These are phyloP conservation scores for Cyanistes caeruleus DNA, from an alignment of 2,113 vertebrate genomes.

Conservation along the genomic window DNA sequence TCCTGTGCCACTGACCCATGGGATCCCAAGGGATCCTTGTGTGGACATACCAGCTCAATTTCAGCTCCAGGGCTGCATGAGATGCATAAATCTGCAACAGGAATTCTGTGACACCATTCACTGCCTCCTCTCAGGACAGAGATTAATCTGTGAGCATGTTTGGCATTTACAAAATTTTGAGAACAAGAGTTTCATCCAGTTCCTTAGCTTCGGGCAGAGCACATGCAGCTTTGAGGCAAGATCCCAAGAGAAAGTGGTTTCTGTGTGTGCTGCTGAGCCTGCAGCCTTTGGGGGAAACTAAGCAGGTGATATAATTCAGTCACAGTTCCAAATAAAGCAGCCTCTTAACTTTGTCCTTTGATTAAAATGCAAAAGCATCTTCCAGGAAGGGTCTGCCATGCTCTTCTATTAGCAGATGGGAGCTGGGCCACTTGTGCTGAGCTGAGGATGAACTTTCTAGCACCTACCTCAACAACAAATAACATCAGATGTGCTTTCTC, in stretches of 20 bases:
- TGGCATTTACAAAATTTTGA: neutral
- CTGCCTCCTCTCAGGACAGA: neutral
- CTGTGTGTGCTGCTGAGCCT: neutral
- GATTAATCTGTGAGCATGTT: neutral
- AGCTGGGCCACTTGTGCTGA: neutral
- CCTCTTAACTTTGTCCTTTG: neutral
- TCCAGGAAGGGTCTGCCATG: neutral
- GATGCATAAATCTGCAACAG: neutral
- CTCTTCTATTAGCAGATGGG: neutral
- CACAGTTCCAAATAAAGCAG: neutral
- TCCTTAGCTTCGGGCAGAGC: neutral
- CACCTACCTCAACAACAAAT: neutral
- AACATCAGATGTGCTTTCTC: neutral
- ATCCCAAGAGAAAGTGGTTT: neutral
- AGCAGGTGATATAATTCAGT: neutral
- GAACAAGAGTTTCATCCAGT: fast-evolving
- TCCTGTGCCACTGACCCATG: neutral
- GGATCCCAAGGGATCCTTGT: neutral
- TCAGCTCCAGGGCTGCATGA: neutral
- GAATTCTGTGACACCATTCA: neutral
- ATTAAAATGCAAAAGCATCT: neutral
- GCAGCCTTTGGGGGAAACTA: neutral
- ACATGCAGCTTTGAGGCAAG: neutral
- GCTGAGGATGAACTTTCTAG: neutral
- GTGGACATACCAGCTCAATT: neutral